Conservation (phyloP, 2,888 invertebrate species). For the Himalopsyche tibetana region DNA sequence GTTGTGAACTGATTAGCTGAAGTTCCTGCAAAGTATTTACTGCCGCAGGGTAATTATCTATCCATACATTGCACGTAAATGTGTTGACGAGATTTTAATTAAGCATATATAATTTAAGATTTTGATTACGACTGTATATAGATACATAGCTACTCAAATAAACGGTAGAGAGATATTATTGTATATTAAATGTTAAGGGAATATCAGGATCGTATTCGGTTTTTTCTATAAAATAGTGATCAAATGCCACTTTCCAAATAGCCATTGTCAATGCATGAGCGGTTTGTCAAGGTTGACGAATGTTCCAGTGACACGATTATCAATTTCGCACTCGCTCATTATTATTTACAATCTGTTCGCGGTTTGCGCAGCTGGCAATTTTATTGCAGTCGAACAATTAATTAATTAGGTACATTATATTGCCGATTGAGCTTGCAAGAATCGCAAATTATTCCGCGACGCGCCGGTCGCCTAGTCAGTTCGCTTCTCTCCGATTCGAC, state of each 20-base stretch:
- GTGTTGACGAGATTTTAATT: too few species aligned
- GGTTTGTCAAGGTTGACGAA: constrained; percentile 33
- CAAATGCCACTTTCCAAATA: constrained; percentile 10
- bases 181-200: too few species aligned
- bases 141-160: too few species aligned
- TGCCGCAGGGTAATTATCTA: too few species aligned
- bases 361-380: constrained; percentile 3
- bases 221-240: not conserved
- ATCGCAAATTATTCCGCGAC: not conserved
- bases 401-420: not conserved
- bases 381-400: constrained; percentile 4
- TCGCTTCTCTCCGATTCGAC: not conserved
- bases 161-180: too few species aligned
- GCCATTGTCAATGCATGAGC: constrained; percentile 17
- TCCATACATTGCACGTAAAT: too few species aligned
- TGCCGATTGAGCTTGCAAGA: constrained; percentile 2
- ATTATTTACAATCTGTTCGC: constrained; percentile 17
- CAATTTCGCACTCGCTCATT: not conserved
- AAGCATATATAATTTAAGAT: too few species aligned
- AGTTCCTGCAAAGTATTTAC: too few species aligned
- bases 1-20: too few species aligned
- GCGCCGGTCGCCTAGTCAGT: not conserved
- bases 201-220: too few species aligned
- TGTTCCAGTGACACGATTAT: constrained; percentile 19
- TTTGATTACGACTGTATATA: too few species aligned